These are phyloP conservation scores for Balaeniceps rex DNA, from an alignment of 2,113 vertebrate genomes.

Conservation along the genomic window DNA sequence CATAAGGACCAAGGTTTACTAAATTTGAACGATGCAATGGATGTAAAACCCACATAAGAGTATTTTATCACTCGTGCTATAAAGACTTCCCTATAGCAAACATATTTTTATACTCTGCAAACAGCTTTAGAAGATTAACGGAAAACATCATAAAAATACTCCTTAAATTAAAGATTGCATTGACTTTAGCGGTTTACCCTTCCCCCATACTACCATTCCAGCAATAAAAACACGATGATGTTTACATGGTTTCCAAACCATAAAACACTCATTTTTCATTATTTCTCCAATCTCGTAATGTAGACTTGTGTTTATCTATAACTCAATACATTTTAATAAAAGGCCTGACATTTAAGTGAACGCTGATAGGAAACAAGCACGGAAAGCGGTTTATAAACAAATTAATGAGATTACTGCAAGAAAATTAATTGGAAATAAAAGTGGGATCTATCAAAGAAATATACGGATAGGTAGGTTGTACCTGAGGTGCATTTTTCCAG, in stretches of 20 bases:
- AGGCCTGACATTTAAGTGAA: not conserved
- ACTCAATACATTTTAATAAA: not conserved
- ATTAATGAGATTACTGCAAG: not conserved
- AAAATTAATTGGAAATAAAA: slow-evolving; percentile 10
- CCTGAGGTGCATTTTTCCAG: not conserved
- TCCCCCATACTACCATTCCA: not conserved
- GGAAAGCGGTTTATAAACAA: not conserved
- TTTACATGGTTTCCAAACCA: not conserved
- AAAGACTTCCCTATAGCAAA: not conserved
- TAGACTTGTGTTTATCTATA: not conserved
- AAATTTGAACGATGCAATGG: not conserved
- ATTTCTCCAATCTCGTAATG: not conserved
- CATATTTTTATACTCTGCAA: not conserved
- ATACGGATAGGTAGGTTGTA: not conserved
- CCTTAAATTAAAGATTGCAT: slow-evolving; percentile 16
- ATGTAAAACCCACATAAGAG: not conserved
- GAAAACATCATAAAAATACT: slow-evolving; percentile 1
- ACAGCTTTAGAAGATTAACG: slow-evolving; percentile 3
- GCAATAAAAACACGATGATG: not conserved
- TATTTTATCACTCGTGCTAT: not conserved
- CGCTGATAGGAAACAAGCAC: not conserved
- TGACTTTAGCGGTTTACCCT: not conserved
- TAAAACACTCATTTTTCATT: not conserved
- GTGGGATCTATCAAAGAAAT: not conserved
- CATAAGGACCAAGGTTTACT: not conserved